A percentile compares a stretch with the other conserved stretches of the same genome.
Evolutionary conservation across 2,888 invertebrate species (phyloP).

Genomic region (Capitulum mitella): DNA sequence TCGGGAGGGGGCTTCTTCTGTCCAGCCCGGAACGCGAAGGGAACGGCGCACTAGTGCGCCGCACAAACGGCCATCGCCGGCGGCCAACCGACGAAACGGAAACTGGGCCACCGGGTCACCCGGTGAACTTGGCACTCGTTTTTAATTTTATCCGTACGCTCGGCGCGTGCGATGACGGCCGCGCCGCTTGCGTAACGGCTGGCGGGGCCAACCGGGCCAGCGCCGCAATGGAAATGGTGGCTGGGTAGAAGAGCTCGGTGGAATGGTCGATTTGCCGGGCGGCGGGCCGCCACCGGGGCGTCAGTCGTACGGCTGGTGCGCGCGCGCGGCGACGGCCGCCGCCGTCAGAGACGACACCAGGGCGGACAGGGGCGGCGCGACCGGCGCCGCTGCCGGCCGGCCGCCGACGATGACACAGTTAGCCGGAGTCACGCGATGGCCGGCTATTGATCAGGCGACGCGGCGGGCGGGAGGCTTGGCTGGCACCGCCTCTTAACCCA

Average conservation of each 20-base stretch:
- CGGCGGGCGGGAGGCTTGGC: not conserved
- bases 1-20: too few species aligned
- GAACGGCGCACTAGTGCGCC: too few species aligned
- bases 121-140: conserved; percentile 14
- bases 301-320: not conserved
- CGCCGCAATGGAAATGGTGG: not conserved
- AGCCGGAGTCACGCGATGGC: not conserved
- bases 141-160: conserved; percentile 1
- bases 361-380: not conserved
- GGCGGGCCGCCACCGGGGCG: not conserved
- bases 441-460: conserved; percentile 1
- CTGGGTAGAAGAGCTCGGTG: not conserved
- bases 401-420: too few species aligned
- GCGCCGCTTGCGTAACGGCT: not conserved
- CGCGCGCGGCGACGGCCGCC: not conserved
- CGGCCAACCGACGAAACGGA: not conserved
- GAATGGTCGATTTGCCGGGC: too few species aligned
- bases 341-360: not conserved
- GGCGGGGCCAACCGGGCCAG: not conserved
- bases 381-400: not conserved
- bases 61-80: not conserved
- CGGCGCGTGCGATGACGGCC: not conserved
- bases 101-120: conserved; percentile 15
- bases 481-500: not conserved
- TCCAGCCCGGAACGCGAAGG: too few species aligned